A percentile compares a stretch with the other conserved stretches of the same genome.
These are phyloP conservation scores for Dipodomys stephensi DNA, from an alignment of 2,113 vertebrate species.

Conservation along the genomic window DNA sequence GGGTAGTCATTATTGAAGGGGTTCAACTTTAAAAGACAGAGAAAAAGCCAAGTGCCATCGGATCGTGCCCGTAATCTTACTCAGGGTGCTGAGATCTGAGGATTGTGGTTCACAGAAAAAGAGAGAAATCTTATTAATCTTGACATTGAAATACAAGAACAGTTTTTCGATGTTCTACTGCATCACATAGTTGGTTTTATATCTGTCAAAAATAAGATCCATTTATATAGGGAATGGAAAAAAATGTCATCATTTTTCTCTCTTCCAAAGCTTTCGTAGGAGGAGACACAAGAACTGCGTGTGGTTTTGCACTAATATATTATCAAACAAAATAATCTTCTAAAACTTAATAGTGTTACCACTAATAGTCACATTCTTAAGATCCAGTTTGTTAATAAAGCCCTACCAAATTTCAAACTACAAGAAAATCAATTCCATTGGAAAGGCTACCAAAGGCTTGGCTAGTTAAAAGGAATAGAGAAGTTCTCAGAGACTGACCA, in stretches of 20 bases:
- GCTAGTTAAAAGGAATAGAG: not conserved
- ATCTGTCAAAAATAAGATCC: not conserved
- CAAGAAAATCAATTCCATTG: not conserved
- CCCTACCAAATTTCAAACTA: not conserved
- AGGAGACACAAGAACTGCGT: not conserved
- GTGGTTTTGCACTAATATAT: not conserved
- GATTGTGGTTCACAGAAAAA: too few species aligned
- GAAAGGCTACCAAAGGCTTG: not conserved
- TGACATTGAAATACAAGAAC: not conserved
- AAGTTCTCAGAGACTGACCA: not conserved
- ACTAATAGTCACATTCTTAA: not conserved
- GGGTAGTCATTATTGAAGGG: not conserved
- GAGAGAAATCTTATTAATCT: not conserved
- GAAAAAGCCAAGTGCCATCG: not conserved
- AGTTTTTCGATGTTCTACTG: not conserved
- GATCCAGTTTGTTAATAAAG: not conserved
- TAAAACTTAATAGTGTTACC: not conserved
- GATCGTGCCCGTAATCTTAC: too few species aligned
- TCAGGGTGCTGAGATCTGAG: too few species aligned
- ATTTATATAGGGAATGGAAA: too few species aligned
- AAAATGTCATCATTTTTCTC: not conserved
- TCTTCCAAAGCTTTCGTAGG: not conserved
- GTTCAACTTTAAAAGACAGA: not conserved
- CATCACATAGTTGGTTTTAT: not conserved
- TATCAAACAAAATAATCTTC: constrained; percentile 40